A percentile compares a stretch with the other conserved stretches of the same genome.
These are phyloP conservation scores for Atta cephalotes DNA, from an alignment of 1,140 invertebrate species.

Conservation along the genomic window DNA sequence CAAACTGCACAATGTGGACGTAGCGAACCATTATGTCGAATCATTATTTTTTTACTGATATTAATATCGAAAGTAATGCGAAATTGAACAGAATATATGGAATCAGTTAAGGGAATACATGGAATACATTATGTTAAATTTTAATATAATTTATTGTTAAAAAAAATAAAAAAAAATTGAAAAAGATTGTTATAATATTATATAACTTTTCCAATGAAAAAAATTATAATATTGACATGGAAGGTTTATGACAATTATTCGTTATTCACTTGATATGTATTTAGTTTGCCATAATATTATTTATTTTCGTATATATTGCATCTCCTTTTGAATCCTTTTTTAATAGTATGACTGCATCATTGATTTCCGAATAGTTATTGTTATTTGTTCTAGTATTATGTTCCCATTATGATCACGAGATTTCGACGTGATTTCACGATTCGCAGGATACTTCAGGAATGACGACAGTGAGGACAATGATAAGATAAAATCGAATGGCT, in stretches of 20 bases:
- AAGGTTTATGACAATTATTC: background rate
- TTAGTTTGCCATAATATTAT: background rate
- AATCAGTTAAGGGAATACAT: background rate
- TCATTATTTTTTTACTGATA: background rate
- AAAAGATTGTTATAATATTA: background rate
- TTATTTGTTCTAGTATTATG: constrained; percentile 46
- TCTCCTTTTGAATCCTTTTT: background rate
- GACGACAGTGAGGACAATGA: background rate
- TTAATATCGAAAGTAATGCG: background rate
- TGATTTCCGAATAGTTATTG: constrained; percentile 8
- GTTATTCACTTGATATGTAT: background rate
- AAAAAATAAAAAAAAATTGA: background rate
- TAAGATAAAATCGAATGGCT: constrained; percentile 69
- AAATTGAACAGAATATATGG: background rate
- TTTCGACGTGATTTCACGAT: constrained; percentile 26
- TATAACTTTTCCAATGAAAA: background rate
- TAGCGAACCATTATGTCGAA: background rate
- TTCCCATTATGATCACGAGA: background rate
- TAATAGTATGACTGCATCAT: too few relatives aligned
- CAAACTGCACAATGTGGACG: background rate
- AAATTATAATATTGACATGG: background rate
- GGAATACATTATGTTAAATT: background rate
- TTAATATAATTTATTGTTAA: background rate
- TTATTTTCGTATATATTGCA: background rate
- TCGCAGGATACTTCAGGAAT: constrained; percentile 11